phyloP scores from a whole-genome alignment of 1,140 invertebrate genomes.

The Parasteatoda tepidariorum region DNA sequence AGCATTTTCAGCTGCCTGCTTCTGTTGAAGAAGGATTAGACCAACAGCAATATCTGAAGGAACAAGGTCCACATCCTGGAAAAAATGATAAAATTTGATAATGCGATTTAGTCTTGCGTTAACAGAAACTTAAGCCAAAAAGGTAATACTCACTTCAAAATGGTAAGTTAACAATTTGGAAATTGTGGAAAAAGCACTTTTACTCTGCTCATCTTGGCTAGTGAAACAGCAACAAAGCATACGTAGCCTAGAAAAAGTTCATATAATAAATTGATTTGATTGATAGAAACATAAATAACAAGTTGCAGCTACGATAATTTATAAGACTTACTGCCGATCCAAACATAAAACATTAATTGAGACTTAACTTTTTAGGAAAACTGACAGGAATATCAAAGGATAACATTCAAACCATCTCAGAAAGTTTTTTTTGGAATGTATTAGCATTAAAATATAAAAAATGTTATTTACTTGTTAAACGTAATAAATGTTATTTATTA shows the following conservation, averaged over 20 bases:
- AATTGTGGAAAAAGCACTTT: slow-evolving; percentile 85
- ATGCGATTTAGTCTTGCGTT: background rate
- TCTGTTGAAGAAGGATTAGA: slow-evolving; percentile 78
- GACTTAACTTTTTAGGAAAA: too few relatives aligned
- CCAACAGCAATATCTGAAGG: slow-evolving; percentile 90
- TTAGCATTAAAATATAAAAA: too few relatives aligned
- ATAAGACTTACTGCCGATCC: too few relatives aligned
- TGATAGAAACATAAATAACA: too few relatives aligned
- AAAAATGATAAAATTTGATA: slow-evolving; percentile 71
- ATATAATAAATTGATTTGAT: too few relatives aligned
- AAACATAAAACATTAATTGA: too few relatives aligned
- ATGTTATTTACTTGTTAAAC: too few relatives aligned
- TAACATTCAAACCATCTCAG: too few relatives aligned
- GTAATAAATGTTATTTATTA: too few relatives aligned
- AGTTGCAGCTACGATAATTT: too few relatives aligned
- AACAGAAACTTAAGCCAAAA: background rate
- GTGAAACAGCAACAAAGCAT: slow-evolving; percentile 82
- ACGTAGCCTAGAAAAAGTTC: slow-evolving; percentile 68
- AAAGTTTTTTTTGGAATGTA: too few relatives aligned
- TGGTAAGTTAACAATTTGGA: slow-evolving; percentile 75
- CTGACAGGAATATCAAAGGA: too few relatives aligned
- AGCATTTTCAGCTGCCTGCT: slow-evolving; percentile 73
- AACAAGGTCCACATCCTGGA: slow-evolving; percentile 86
- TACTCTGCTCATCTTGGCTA: slow-evolving; percentile 77
- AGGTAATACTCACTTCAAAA: slow-evolving; percentile 72